A percentile compares a stretch with the other conserved stretches of the same genome.
Conservation (phyloP, 1,140 invertebrate genomes). For the Pseudobourletiella spinata region DNA sequence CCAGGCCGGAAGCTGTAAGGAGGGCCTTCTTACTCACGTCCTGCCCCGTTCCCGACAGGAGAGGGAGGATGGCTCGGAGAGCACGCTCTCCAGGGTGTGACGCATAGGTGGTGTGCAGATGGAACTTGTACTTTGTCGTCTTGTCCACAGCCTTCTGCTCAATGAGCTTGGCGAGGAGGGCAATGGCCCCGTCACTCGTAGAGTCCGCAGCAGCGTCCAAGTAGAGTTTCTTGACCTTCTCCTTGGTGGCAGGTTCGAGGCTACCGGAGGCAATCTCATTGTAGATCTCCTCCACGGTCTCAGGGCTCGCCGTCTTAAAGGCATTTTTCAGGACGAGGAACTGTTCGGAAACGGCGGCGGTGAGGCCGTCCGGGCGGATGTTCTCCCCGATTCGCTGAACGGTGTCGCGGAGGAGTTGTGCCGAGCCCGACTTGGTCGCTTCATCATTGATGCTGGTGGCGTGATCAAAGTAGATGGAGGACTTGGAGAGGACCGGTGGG, state of each 20-base stretch:
- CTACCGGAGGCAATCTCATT: slow-evolving; percentile 43
- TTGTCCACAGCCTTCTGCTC: slow-evolving; percentile 53
- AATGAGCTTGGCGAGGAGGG: slow-evolving; percentile 60
- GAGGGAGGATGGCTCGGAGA: slow-evolving; percentile 47
- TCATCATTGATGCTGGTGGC: slow-evolving; percentile 42
- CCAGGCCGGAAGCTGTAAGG: slow-evolving; percentile 43
- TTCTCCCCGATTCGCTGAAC: slow-evolving; percentile 50
- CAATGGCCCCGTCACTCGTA: slow-evolving; percentile 63
- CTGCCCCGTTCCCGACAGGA: slow-evolving; percentile 49
- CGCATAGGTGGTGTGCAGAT: slow-evolving; percentile 60
- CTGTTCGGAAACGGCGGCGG: slow-evolving; percentile 53
- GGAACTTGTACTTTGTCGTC: slow-evolving; percentile 55
- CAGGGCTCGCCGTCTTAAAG: slow-evolving; percentile 52
- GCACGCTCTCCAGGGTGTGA: slow-evolving; percentile 56
- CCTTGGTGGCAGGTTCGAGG: slow-evolving; percentile 4
- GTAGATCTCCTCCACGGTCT: slow-evolving; percentile 59
- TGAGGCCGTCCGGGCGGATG: slow-evolving; percentile 48
- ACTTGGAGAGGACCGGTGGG: slow-evolving; percentile 35
- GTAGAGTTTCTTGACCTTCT: slow-evolving; percentile 50
- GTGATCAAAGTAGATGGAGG: slow-evolving; percentile 61
- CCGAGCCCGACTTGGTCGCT: no score
- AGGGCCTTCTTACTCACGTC: slow-evolving; percentile 40
- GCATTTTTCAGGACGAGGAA: slow-evolving; percentile 59
- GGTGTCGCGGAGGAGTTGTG: slow-evolving; percentile 47
- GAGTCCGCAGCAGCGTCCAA: slow-evolving; percentile 66